phyloP scores from a whole-genome alignment of 2,888 invertebrate species.

The Trachelus stipa region DNA sequence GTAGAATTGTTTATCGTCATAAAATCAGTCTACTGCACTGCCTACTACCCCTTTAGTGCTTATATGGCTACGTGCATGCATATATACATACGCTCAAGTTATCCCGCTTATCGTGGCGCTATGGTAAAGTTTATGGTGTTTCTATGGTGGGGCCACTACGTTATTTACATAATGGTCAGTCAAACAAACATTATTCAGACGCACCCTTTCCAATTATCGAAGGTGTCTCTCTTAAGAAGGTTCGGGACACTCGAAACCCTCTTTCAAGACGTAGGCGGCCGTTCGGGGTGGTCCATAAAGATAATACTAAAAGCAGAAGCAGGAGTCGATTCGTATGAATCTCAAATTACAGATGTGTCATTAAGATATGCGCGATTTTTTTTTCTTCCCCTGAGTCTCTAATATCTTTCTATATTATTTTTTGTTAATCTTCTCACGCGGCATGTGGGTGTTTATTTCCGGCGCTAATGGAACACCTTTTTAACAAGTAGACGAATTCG shows the following conservation, averaged over 20 bases:
- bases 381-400: background rate
- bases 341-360: conserved; percentile 10
- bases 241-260: conserved; percentile 10
- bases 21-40: background rate
- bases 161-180: conserved; percentile 49
- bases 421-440: background rate
- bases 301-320: conserved; percentile 8
- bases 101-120: background rate
- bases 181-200: conserved; percentile 41
- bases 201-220: conserved; percentile 52
- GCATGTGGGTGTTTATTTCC: conserved; percentile 1
- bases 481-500: background rate
- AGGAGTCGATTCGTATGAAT: conserved; percentile 10
- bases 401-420: background rate
- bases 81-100: background rate
- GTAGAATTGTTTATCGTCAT: background rate
- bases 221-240: conserved; percentile 25
- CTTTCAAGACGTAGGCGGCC: conserved; percentile 8
- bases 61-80: background rate
- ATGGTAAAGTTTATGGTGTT: background rate
- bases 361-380: conserved; percentile 9
- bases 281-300: conserved; percentile 9
- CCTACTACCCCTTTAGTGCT: background rate
- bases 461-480: conserved; percentile 6
- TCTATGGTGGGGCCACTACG: background rate